phyloP scores from a whole-genome alignment of 2,113 vertebrate species.

The Shinisaurus crocodilurus region DNA sequence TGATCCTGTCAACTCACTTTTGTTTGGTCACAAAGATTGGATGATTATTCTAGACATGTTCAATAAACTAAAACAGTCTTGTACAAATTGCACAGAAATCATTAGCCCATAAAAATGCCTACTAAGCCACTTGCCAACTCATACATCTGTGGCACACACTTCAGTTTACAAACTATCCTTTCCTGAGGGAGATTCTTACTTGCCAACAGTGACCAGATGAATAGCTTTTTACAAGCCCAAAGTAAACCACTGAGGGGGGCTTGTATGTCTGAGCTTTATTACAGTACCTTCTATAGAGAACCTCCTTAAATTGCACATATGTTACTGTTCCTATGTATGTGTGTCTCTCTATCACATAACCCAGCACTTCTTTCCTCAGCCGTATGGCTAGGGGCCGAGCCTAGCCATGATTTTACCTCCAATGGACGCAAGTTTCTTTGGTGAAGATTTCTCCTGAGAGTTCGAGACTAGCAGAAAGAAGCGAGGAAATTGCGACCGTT shows the following conservation, averaged over 20 bases:
- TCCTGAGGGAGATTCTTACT: background rate
- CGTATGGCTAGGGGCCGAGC: conserved; percentile 97
- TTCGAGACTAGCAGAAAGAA: conserved; percentile 96
- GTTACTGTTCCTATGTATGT: conserved; percentile 95
- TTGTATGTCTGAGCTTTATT: conserved; percentile 49
- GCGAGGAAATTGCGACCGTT: conserved; percentile 98
- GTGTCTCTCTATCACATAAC: conserved; percentile 99
- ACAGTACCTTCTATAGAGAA: conserved; percentile 77
- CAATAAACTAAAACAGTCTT: background rate
- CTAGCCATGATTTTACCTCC: conserved; percentile 95
- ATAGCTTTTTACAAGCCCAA: conserved; percentile 30
- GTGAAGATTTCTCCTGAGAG: conserved; percentile 96
- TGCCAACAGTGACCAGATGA: conserved; percentile 33
- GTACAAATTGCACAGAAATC: background rate
- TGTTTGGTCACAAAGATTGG: conserved; percentile 1
- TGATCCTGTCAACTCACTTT: conserved; percentile 58
- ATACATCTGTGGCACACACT: background rate
- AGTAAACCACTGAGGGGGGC: conserved; percentile 41
- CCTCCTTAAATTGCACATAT: conserved; percentile 89
- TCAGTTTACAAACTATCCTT: background rate
- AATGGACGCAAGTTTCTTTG: conserved; percentile 94
- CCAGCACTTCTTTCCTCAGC: conserved; percentile 97
- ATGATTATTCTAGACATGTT: background rate
- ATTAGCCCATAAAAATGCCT: background rate
- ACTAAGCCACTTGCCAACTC: background rate